Conservation (phyloP, 2,888 invertebrate genomes). For the Dexiosoma caninum region DNA sequence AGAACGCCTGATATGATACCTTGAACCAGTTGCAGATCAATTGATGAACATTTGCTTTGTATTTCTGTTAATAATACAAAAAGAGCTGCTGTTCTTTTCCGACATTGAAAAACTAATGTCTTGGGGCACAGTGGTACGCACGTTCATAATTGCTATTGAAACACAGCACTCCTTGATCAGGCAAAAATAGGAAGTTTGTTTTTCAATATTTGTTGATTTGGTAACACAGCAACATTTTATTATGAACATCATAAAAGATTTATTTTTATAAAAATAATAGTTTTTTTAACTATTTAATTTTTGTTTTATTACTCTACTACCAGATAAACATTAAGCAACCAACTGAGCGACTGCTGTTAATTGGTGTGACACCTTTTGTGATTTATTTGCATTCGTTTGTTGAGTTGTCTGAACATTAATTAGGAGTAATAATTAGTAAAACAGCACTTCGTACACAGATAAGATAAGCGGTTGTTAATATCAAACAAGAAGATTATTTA, state of each 20-base stretch:
- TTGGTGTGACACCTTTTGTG: conserved; percentile 28
- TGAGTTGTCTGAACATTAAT: conserved; percentile 14
- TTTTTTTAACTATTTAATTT: no score
- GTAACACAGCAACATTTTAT: no score
- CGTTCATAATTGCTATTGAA: no score
- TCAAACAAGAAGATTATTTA: conserved; percentile 39
- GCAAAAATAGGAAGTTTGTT: no score
- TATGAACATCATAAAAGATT: no score
- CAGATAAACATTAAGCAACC: neutral
- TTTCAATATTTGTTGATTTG: no score
- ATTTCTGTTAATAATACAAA: neutral
- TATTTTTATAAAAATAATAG: no score
- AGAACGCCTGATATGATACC: neutral
- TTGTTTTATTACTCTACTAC: neutral
- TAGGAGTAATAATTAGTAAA: conserved; percentile 7
- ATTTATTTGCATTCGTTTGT: conserved; percentile 9
- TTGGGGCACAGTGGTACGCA: no score
- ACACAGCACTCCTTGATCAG: no score
- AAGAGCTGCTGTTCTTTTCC: no score
- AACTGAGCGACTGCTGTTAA: conserved; percentile 1
- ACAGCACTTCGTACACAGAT: conserved; percentile 16
- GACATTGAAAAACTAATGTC: no score
- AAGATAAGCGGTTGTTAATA: conserved; percentile 48
- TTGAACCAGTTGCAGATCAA: neutral
- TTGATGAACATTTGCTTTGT: neutral